phyloP scores from a whole-genome alignment of 2,888 invertebrate species.

The Agrotis ipsilon region DNA sequence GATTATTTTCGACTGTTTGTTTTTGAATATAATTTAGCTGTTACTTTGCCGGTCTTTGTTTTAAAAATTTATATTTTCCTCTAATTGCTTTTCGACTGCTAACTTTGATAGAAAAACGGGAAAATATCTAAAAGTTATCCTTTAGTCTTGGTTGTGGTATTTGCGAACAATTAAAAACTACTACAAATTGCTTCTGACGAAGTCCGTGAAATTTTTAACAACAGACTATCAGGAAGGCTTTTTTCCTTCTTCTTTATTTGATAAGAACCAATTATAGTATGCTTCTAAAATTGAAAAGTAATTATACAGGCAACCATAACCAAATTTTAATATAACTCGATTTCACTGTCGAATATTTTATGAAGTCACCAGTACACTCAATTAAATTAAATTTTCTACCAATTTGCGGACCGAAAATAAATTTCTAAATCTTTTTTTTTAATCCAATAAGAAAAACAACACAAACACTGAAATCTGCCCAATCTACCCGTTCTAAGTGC shows the following conservation, averaged over 20 bases:
- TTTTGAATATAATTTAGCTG: too few relatives aligned
- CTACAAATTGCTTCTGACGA: conserved; percentile 53
- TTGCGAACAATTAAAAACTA: conserved; percentile 29
- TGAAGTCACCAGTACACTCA: too few relatives aligned
- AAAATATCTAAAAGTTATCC: conserved; percentile 17
- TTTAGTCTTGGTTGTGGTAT: conserved; percentile 21
- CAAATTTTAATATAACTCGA: background rate
- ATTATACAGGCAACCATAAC: background rate
- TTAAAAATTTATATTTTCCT: too few relatives aligned
- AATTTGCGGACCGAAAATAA: background rate
- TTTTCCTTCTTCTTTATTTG: conserved; percentile 1
- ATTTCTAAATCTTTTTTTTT: background rate
- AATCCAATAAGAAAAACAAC: background rate
- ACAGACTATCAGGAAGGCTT: conserved; percentile 17
- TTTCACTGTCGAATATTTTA: background rate
- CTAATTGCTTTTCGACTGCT: too few relatives aligned
- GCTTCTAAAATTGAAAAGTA: conserved; percentile 17
- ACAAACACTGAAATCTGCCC: conserved; percentile 43
- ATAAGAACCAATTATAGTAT: background rate
- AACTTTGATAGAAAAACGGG: too few relatives aligned
- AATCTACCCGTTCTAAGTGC: conserved; percentile 71
- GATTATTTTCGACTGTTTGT: too few relatives aligned
- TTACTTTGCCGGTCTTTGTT: too few relatives aligned
- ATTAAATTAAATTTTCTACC: background rate
- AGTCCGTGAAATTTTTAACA: conserved; percentile 46